phyloP scores from a whole-genome alignment of 2,888 invertebrate species.

The Hololepta plana region DNA sequence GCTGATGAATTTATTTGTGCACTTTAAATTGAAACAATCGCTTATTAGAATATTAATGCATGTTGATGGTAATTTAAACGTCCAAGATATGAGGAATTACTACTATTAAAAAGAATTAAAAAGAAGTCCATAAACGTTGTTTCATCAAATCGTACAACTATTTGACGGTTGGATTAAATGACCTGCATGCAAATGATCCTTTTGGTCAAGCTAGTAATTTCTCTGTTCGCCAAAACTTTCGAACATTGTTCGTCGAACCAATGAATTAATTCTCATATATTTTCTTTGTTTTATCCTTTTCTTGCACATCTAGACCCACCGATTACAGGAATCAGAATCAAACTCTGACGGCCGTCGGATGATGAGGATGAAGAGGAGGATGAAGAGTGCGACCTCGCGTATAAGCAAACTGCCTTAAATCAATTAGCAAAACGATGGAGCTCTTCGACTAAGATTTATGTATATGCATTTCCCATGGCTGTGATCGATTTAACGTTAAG shows the following conservation, averaged over 20 bases:
- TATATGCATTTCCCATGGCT: slow-evolving; percentile 26
- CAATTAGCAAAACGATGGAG: too few species aligned
- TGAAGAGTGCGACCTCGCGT: too few species aligned
- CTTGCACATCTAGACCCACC: slow-evolving; percentile 28
- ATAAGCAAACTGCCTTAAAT: too few species aligned
- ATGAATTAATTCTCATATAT: neutral
- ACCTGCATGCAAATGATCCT: too few species aligned
- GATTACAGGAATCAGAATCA: slow-evolving; percentile 40
- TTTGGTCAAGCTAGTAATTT: neutral
- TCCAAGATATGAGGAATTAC: too few species aligned
- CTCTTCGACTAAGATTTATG: slow-evolving; percentile 6
- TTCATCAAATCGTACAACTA: too few species aligned
- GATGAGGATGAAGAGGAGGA: slow-evolving; percentile 10
- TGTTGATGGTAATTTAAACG: too few species aligned
- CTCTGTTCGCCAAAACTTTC: neutral
- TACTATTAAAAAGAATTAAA: too few species aligned
- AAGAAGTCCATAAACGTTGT: neutral
- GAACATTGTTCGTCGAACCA: neutral
- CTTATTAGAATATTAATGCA: too few species aligned
- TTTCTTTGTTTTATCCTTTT: slow-evolving; percentile 11
- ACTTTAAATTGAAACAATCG: too few species aligned
- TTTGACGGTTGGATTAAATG: too few species aligned
- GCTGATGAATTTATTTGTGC: too few species aligned
- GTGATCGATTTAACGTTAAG: slow-evolving; percentile 25
- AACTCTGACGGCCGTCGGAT: slow-evolving; percentile 34